A percentile compares a stretch with the other conserved stretches of the same genome.
These are phyloP conservation scores for Diaprepes abbreviatus DNA, from an alignment of 2,888 invertebrate genomes.

Conservation along the genomic window DNA sequence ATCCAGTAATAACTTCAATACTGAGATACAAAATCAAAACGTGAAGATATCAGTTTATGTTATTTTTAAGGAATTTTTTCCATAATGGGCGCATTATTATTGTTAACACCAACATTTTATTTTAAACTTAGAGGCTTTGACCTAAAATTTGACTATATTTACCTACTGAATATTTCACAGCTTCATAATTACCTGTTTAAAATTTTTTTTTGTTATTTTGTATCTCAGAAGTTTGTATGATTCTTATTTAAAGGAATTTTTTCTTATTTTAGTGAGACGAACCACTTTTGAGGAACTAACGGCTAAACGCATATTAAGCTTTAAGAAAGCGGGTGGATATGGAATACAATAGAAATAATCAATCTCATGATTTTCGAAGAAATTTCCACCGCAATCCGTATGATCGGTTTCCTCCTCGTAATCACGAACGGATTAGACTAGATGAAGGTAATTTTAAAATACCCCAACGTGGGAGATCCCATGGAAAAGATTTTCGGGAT, in stretches of 20 bases:
- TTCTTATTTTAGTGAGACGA: constrained; percentile 22
- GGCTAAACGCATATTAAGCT: too few relatives aligned
- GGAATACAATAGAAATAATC: constrained; percentile 33
- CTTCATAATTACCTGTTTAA: background rate
- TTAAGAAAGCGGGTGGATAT: background rate
- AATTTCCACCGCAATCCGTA: constrained; percentile 18
- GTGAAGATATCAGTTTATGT: too few relatives aligned
- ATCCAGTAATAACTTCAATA: background rate
- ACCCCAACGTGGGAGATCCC: background rate
- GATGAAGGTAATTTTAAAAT: background rate
- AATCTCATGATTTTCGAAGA: constrained; percentile 4
- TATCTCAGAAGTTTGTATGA: constrained; percentile 5
- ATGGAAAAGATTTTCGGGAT: background rate
- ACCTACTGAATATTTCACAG: too few relatives aligned
- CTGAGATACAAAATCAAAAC: background rate
- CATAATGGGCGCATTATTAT: too few relatives aligned
- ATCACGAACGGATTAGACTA: background rate
- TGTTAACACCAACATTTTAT: too few relatives aligned
- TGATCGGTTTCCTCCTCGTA: constrained; percentile 19
- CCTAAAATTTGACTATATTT: too few relatives aligned
- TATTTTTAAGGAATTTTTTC: too few relatives aligned
- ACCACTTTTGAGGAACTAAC: background rate
- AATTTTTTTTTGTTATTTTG: background rate
- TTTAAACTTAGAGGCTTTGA: too few relatives aligned
- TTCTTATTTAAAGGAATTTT: constrained; percentile 7